Conservation (phyloP, 2,797 vertebrate genomes). For the Glossophaga mutica region DNA sequence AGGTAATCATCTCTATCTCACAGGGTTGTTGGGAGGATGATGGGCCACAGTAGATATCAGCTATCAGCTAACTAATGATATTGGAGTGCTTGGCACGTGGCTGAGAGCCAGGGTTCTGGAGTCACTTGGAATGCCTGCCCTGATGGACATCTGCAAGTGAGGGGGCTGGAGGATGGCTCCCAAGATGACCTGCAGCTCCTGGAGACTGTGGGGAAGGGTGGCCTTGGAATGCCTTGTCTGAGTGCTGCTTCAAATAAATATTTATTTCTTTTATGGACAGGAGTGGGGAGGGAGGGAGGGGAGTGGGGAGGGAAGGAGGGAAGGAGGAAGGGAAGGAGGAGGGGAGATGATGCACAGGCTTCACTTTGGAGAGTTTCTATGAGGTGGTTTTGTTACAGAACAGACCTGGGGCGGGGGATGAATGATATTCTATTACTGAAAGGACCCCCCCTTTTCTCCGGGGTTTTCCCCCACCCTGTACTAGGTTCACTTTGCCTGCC, state of each 20-base stretch:
- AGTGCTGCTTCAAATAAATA: neutral
- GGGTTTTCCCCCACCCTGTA: too few relatives aligned
- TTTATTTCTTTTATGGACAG: neutral
- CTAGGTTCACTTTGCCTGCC: too few relatives aligned
- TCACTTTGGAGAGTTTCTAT: neutral
- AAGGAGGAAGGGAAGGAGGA: too few relatives aligned
- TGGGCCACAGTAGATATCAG: accelerated
- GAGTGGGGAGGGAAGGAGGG: neutral
- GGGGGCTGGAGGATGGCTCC: neutral
- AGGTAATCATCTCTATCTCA: neutral
- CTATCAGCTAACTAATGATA: too few relatives aligned
- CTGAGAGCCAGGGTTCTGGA: neutral
- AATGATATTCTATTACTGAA: too few relatives aligned
- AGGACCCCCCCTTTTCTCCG: too few relatives aligned
- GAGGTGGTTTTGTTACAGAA: neutral
- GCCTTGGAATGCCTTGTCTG: neutral
- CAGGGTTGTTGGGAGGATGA: neutral
- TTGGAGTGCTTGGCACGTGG: neutral
- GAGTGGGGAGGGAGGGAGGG: neutral
- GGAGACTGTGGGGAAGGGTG: neutral
- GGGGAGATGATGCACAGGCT: too few relatives aligned
- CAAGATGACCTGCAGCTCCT: neutral
- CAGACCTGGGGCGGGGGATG: too few relatives aligned
- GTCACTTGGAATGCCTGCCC: neutral
- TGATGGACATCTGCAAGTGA: neutral